These are phyloP conservation scores for Gephyroberyx darwinii DNA, from an alignment of 2,797 vertebrate species.

Conservation along the genomic window DNA sequence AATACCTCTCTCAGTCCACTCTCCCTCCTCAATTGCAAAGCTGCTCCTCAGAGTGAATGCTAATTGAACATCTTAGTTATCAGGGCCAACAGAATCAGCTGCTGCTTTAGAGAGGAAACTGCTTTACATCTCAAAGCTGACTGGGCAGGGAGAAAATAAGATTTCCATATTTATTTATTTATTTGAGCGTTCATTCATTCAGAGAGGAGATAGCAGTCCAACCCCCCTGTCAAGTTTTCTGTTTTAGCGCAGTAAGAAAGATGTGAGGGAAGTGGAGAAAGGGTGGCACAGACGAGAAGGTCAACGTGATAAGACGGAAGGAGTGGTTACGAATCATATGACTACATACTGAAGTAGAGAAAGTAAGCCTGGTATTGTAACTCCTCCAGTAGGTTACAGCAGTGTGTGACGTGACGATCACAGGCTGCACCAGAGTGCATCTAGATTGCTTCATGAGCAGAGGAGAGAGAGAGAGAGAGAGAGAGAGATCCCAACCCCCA, in stretches of 20 bases:
- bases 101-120: conserved; percentile 59
- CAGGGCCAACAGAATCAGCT: conserved; percentile 72
- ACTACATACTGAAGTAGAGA: no score
- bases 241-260: conserved; percentile 22
- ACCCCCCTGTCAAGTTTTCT: conserved; percentile 14
- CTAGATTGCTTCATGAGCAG: conserved; percentile 36
- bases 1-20: conserved; percentile 72
- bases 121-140: conserved; percentile 77
- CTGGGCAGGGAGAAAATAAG: conserved; percentile 58
- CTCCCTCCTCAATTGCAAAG: conserved; percentile 49
- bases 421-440: background rate
- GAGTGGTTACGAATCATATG: background rate
- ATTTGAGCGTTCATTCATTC: conserved; percentile 43
- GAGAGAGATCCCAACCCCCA: conserved; percentile 2
- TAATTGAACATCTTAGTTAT: conserved; percentile 70
- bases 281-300: conserved; percentile 1
- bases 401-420: background rate
- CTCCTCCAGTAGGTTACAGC: background rate
- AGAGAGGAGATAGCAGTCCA: conserved; percentile 20
- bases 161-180: conserved; percentile 47
- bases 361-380: no score
- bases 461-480: background rate
- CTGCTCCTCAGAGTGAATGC: conserved; percentile 70
- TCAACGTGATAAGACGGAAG: background rate
- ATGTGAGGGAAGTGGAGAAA: conserved; percentile 4